Base-by-base conservation (phyloP, 1,140 invertebrate genomes). In the Bursaphelenchus mucronatus region DNA sequence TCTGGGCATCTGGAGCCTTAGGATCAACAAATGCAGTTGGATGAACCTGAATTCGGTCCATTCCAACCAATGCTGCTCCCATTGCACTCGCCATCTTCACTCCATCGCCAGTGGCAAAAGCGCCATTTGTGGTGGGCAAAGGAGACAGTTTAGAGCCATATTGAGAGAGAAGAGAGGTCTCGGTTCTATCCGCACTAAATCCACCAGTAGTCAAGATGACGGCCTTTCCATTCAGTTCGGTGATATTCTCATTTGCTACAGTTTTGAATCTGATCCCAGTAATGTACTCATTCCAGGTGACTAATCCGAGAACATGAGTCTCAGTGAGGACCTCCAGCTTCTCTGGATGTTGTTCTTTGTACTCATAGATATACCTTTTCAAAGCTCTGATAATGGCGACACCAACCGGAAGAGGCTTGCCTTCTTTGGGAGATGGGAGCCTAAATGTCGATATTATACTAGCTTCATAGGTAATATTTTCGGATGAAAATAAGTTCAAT, bases 21-120 rank as follows among this genome's bases (percentile, higher is more conserved):
- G 81, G 81, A 51, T 82, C 82, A 46, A 82, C 59, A 57, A 82
- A 82, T 9, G 80, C 75, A n/a, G 77, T 79, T 21, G 79, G 77
- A 57, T 81, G 79, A 15, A 74, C 62, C 55, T 72, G 76, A 17
- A 80, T 68, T 19, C 68, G 43, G 10, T 81, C 64, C 78, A 80
- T 81, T 11, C 78, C 78, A 40, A 80, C 62, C 4, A 81, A 11
- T 19, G 15, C 56, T 46, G 75, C 74, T 21, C 73, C 73, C 74
- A 75, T 77, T 44, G 66, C 75, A 7, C 79, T 30, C 0, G 78
- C 78, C 77, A 80, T 80, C 59, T 82, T 82, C 8, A 82, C 77
- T 41, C 82, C 80, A 57, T 81, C 78, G 47, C 81, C 81, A n/a
- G 71, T 76, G 30, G 81, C 82, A 67, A 82, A 82, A n/a, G 71